Base-by-base conservation (phyloP, 2,797 vertebrate species). In the Sarcoramphus papa region DNA sequence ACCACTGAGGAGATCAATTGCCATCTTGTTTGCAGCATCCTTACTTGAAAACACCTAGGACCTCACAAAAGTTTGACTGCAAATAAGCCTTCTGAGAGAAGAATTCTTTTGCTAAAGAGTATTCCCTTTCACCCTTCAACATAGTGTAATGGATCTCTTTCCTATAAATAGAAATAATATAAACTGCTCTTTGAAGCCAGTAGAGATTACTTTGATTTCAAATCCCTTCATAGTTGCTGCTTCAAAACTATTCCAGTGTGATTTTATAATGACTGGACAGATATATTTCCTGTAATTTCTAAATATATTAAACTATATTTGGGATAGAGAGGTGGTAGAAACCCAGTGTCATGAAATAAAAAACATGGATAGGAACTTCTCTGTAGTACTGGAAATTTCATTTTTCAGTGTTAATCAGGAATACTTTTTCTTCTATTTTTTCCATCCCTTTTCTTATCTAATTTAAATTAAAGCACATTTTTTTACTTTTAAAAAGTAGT, bases 181-280 rank as follows among this genome's bases (percentile, higher is more conserved):
- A 60, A 80, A 56, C n/a, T 53, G 11, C 11, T 45, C 28, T 92
- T 95, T 94, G 80, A 95, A 93, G 82, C 40, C 79, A 88, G 27
- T 11, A 97, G 91, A 92, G 76, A 72, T 89, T 90, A 88, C 82
- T 95, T 94, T 85, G 80, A 93, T 95, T 96, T 94, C 75, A 95
- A 93, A 96, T 92, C 48, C 10, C 65, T 85, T 95, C 69, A 12
- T 62, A 88, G 56, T 15, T 76, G 54, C 64, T 95, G 37, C 62
- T 94, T 85, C 64, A 81, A 54, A 83, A 88, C 27, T 60, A 78
- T 45, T 85, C 28, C 25, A 60, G 7, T 54, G 20, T 41, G 30
- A 62, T 62, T 84, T 72, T 74, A 33, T 70, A n/a, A 91, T 90
- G 56, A 56, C 31, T 86, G 51, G 31, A 67, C 53, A 90, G 70